Evolutionary conservation across 2,888 invertebrate genomes (phyloP).

Genomic region (Bedellia somnulentella): DNA sequence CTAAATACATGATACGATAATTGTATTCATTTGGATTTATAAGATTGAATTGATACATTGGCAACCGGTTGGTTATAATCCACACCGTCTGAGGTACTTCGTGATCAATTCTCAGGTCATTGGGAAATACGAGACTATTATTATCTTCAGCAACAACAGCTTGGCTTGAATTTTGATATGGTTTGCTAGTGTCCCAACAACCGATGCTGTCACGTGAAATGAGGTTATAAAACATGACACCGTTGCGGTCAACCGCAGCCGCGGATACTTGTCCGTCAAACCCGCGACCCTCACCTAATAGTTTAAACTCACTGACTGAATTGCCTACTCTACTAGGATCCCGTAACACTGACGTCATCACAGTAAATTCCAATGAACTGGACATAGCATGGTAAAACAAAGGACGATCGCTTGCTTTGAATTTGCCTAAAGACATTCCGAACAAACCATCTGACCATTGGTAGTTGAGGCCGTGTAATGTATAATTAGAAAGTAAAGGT

Average conservation of each 20-base stretch:
- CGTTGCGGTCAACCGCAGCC: conserved; percentile 71
- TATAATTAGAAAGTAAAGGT: conserved; percentile 73
- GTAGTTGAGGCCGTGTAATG: conserved; percentile 73
- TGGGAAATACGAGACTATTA: conserved; percentile 73
- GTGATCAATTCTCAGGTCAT: conserved; percentile 76
- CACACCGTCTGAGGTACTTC: conserved; percentile 71
- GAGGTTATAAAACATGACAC: conserved; percentile 80
- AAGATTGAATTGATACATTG: conserved; percentile 72
- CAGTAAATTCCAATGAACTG: conserved; percentile 75
- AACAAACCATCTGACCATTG: conserved; percentile 84
- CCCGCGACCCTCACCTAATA: conserved; percentile 59
- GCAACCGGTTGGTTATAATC: conserved; percentile 76
- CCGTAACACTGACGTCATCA: conserved; percentile 69
- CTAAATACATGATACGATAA: conserved; percentile 72
- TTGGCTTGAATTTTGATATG: conserved; percentile 67
- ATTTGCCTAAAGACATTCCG: conserved; percentile 70
- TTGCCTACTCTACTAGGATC: conserved; percentile 55
- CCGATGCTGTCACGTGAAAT: conserved; percentile 77
- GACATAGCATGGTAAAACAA: conserved; percentile 84
- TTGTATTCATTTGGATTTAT: conserved; percentile 70
- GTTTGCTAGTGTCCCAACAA: conserved; percentile 82
- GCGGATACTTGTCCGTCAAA: conserved; percentile 72
- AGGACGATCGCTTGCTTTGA: conserved; percentile 59
- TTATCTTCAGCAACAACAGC: conserved; percentile 66
- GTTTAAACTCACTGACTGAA: conserved; percentile 36